Conservation (phyloP, 35 echinoderm and acorn worm genomes). For the Antedon bifida region DNA sequence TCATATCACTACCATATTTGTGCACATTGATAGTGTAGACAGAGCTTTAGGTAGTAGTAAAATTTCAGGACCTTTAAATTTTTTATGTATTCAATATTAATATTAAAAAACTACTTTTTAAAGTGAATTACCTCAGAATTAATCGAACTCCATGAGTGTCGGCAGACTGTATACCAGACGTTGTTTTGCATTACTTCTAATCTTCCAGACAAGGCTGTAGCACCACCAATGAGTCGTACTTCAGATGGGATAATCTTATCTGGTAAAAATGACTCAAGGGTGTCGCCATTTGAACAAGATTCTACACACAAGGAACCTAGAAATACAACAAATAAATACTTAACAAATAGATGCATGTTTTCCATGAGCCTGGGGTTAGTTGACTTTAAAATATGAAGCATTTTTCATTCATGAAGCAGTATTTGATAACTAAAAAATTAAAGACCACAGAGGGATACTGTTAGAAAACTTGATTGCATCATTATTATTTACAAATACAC, state of each 20-base stretch:
- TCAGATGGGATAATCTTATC: background rate
- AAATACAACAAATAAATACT: conserved; percentile 3
- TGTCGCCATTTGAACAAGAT: conserved; percentile 5
- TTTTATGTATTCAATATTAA: too few relatives aligned
- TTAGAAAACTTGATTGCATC: too few relatives aligned
- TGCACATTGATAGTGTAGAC: too few relatives aligned
- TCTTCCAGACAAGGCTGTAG: conserved; percentile 28
- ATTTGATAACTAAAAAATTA: background rate
- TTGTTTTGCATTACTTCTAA: conserved; percentile 45
- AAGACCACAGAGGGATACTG: too few relatives aligned
- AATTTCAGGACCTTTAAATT: too few relatives aligned
- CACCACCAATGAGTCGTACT: conserved; percentile 48
- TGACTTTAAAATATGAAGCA: background rate
- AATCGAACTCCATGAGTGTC: conserved; percentile 34
- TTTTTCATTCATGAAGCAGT: background rate
- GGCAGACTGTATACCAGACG: conserved; percentile 70
- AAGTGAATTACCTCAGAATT: conserved; percentile 54
- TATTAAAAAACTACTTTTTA: background rate
- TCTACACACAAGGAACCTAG: conserved; percentile 38
- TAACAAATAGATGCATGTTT: background rate
- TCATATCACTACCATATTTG: too few relatives aligned
- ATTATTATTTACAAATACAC: too few relatives aligned
- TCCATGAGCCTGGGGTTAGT: background rate
- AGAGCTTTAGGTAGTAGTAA: too few relatives aligned
- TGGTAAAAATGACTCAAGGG: conserved; percentile 14